phyloP scores from a whole-genome alignment of 2,797 vertebrate genomes.

The Phrynocephalus guinanensis region DNA sequence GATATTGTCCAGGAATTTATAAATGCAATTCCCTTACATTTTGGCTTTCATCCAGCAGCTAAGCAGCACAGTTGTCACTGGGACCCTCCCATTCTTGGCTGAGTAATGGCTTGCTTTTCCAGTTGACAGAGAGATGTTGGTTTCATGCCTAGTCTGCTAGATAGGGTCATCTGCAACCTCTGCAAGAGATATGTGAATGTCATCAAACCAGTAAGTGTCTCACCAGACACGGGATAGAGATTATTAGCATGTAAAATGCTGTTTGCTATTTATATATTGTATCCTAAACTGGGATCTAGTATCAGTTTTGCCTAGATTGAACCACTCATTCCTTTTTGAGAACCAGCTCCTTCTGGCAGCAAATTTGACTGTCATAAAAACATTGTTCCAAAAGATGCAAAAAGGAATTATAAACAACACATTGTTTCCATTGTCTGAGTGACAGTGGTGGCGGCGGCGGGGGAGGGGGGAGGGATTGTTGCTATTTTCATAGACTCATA shows the following conservation, averaged over 20 bases:
- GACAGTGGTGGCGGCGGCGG: too few relatives aligned
- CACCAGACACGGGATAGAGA: not conserved
- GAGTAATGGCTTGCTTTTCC: not conserved
- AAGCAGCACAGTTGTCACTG: constrained; percentile 3
- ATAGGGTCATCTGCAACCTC: not conserved
- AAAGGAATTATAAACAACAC: not conserved
- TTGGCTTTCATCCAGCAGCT: constrained; percentile 35
- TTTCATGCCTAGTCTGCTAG: constrained; percentile 11
- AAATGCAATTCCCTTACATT: constrained; percentile 29
- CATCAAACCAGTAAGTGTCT: not conserved
- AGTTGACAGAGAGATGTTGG: not conserved
- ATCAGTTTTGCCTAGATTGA: constrained; percentile 1
- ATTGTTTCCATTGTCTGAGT: not conserved
- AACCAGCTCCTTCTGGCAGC: constrained; percentile 14
- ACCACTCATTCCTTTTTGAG: constrained; percentile 24
- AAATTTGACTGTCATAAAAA: not conserved
- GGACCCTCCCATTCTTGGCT: constrained; percentile 26
- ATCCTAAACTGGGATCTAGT: constrained; percentile 18
- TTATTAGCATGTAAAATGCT: not conserved
- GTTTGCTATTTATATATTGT: constrained; percentile 21
- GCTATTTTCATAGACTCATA: too few relatives aligned
- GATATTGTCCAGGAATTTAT: constrained; percentile 29
- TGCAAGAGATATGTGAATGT: not conserved
- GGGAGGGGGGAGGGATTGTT: too few relatives aligned
- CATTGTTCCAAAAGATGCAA: not conserved